Base-by-base conservation (phyloP, 2,113 vertebrate species). In the Pollimyrus isidori region DNA sequence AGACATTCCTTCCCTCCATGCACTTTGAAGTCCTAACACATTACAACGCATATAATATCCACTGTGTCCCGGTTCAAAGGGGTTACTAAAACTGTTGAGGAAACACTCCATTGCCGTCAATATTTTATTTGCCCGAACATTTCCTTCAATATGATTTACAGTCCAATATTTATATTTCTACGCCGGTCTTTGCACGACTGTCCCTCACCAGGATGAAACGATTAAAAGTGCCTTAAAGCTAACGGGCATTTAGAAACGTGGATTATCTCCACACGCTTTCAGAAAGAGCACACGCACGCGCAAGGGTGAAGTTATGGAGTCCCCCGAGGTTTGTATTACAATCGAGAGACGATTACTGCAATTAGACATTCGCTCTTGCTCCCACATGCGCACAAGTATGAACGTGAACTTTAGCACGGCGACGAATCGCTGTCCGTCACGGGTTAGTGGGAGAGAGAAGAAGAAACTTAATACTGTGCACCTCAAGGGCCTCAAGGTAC, bases 401-500 rank as follows among this genome's bases (percentile, higher is more conserved):
- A 85, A 50, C 10, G 5, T 30, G 83, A 86, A 46, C 83, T 23
- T 80, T 21, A 73, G 39, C 21, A 65, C 1, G 45, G 58, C 17
- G 23, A 49, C 69, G 88, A 17, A 49, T 46, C 26, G 9, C 50
- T 19, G 30, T 76, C 69, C 30, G 2, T 76, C 15, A 15, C 7
- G 19, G 73, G 30, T 19, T 19, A 42, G 73, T 35, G 73, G 35
- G 35, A 65, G 15, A 9, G 7, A 69, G 45, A 35, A 35, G 56
- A 5, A 23, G n/a, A 26, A 39, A 76, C 11, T 6, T 76, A 17
- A 69, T 17, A 30, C 7, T n/a, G n/a, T 45, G 30, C 45, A 84
- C 21, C 84, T 56, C 48, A 87, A 84, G 89, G 86, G 11, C 80
- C 89, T 90, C 76, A 15, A 62, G 87, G 50, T 88, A 84, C 52